Evolutionary conservation across 2,888 invertebrate genomes (phyloP).

Genomic region (Fragum fragum): DNA sequence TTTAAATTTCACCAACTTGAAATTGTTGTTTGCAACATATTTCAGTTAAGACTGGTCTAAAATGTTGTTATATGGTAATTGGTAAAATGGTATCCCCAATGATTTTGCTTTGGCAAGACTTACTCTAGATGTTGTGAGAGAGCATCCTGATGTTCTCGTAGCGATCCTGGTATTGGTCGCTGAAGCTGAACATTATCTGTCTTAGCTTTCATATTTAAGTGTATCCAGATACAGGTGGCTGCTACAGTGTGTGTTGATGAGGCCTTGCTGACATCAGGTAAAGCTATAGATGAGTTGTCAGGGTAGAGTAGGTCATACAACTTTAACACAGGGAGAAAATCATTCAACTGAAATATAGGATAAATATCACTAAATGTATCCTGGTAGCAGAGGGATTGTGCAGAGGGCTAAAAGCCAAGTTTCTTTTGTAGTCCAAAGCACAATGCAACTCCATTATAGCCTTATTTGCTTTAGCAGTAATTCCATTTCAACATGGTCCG

Average conservation of each 20-base stretch:
- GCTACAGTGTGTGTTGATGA: conserved; percentile 97
- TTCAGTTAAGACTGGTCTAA: no score
- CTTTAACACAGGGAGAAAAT: conserved; percentile 95
- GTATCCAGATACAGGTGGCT: conserved; percentile 98
- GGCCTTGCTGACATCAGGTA: conserved; percentile 95
- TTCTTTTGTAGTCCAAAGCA: no score
- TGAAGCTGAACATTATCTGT: conserved; percentile 93
- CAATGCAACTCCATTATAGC: no score
- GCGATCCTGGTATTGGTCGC: conserved; percentile 92
- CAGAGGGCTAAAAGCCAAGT: no score
- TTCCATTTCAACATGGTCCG: no score
- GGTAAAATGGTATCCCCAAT: no score
- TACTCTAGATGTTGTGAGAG: conserved; percentile 92
- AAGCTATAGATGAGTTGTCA: conserved; percentile 94
- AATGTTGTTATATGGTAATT: no score
- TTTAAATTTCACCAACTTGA: no score
- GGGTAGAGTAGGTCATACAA: conserved; percentile 97
- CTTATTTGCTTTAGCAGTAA: no score
- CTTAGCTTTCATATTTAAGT: conserved; percentile 96
- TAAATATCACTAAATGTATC: neutral
- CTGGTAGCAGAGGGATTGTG: no score
- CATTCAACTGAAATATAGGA: conserved; percentile 89
- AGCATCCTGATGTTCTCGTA: conserved; percentile 93
- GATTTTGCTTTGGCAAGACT: no score
- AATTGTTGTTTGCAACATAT: no score